Percentiles rank a stretch among this genome's conserved stretches.
Evolutionary conservation across 2,113 vertebrate species (phyloP).

Genomic region (Myotis brandtii): DNA sequence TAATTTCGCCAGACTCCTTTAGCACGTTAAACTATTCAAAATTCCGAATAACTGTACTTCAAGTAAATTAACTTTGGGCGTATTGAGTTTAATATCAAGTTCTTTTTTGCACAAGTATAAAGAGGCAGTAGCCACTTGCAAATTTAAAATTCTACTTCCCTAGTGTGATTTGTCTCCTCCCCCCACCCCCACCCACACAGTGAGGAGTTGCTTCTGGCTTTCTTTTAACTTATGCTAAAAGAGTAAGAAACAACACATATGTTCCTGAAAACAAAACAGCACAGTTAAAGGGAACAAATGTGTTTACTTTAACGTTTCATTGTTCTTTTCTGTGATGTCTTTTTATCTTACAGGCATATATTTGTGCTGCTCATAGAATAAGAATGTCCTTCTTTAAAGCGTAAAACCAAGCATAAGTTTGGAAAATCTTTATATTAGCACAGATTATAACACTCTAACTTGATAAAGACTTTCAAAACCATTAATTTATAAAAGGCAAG

Average conservation of each 20-base stretch:
- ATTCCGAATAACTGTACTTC: background rate
- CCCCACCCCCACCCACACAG: too few relatives aligned
- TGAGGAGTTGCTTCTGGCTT: background rate
- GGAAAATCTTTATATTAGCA: background rate
- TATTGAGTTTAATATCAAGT: background rate
- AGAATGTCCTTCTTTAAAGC: background rate
- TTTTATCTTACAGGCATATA: background rate
- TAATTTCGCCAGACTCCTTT: constrained; percentile 44
- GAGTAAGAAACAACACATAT: background rate
- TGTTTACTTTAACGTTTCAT: background rate
- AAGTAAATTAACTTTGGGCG: constrained; percentile 35
- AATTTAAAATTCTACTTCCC: constrained; percentile 19
- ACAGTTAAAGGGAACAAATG: background rate
- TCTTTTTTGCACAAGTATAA: background rate
- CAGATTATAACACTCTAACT: background rate
- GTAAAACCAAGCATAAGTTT: background rate
- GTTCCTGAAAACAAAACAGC: background rate
- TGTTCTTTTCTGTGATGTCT: background rate
- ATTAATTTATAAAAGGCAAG: background rate
- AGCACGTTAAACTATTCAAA: constrained; percentile 15
- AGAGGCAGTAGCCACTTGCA: background rate
- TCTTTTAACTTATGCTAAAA: background rate
- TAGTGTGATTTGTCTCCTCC: background rate
- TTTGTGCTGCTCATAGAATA: background rate
- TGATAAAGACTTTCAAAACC: background rate